A percentile compares a stretch with the other conserved stretches of the same genome.
These are phyloP conservation scores for Nysson spinosus DNA, from an alignment of 2,888 invertebrate genomes.

Conservation along the genomic window DNA sequence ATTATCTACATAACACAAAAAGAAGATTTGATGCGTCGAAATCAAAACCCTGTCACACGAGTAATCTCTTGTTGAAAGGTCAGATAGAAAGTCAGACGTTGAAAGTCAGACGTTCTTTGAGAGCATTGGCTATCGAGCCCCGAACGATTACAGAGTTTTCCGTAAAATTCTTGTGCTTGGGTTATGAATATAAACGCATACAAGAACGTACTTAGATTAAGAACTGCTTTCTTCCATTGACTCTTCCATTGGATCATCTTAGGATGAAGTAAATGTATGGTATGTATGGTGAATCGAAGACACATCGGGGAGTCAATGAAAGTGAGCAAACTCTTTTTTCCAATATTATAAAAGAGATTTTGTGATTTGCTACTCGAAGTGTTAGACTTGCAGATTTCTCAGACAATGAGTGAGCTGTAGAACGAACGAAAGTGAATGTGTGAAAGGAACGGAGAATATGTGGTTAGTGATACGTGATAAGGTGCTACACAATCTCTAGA, in stretches of 20 bases:
- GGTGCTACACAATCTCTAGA: slow-evolving; percentile 61
- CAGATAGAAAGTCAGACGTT: no score
- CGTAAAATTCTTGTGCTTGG: background rate
- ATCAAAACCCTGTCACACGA: no score
- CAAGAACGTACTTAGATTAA: slow-evolving; percentile 19
- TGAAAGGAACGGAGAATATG: no score
- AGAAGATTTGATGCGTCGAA: slow-evolving; percentile 7
- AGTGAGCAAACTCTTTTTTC: background rate
- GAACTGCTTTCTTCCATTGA: slow-evolving; percentile 1
- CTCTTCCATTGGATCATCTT: background rate
- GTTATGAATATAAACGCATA: background rate
- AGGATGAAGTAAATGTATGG: background rate
- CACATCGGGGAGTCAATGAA: background rate
- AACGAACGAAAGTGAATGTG: slow-evolving; percentile 2
- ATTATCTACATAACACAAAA: slow-evolving; percentile 15
- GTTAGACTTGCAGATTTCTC: no score
- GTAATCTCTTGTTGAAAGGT: no score
- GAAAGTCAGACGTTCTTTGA: no score
- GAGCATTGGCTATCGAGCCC: no score
- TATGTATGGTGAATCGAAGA: background rate
- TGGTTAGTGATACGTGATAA: slow-evolving; percentile 57
- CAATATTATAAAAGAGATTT: slow-evolving; percentile 14
- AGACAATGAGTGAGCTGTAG: slow-evolving; percentile 5
- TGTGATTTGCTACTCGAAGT: slow-evolving; percentile 17
- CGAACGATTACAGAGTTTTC: background rate